These are phyloP conservation scores for Ploceus nigricollis DNA, from an alignment of 2,113 vertebrate species.

Conservation along the genomic window DNA sequence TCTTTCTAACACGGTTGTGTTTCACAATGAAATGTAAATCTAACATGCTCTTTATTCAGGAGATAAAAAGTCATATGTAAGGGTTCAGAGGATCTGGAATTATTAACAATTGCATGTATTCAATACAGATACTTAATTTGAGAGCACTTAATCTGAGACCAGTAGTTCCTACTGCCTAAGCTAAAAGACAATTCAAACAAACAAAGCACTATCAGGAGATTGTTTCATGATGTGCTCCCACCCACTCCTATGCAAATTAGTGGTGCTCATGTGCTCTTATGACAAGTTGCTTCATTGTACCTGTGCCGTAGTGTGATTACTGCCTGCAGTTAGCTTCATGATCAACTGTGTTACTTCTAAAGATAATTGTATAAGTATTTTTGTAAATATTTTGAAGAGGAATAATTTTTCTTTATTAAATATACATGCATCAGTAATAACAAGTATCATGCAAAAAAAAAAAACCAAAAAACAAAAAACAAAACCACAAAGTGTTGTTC, in stretches of 20 bases:
- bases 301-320: neutral
- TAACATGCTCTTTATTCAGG: neutral
- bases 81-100: neutral
- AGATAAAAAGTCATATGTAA: neutral
- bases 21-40: neutral
- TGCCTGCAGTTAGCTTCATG: neutral
- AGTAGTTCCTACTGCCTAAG: neutral
- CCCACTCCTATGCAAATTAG: accelerated
- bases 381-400: neutral
- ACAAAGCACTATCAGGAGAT: neutral
- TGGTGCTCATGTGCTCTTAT: neutral
- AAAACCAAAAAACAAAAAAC: too few relatives aligned
- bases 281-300: neutral
- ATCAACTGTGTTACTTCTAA: neutral
- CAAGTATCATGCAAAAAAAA: neutral
- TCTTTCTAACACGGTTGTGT: neutral
- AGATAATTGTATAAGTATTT: neutral
- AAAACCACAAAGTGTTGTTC: neutral
- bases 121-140: neutral
- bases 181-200: neutral
- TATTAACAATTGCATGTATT: accelerated
- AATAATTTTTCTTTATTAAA: neutral
- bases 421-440: neutral
- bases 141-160: neutral
- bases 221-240: neutral